Evolutionary conservation across 2,888 invertebrate species (phyloP).

Genomic region (Ariolimax columbianus): DNA sequence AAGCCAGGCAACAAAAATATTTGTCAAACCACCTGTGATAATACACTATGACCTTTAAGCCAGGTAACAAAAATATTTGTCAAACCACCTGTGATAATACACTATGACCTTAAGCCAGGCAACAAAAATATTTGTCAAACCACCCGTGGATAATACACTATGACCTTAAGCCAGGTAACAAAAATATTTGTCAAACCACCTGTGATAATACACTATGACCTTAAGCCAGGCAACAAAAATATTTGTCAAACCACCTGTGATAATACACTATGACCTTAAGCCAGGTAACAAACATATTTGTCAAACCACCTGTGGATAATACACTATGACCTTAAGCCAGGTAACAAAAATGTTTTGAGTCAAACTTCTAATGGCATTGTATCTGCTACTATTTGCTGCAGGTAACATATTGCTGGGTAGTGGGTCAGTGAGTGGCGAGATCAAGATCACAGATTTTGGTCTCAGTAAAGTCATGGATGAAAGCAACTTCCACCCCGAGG

Average conservation of each 20-base stretch:
- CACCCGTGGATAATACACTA: constrained; percentile 99
- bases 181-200: not conserved
- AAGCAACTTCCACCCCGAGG: constrained; percentile 97
- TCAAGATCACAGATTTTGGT: constrained; percentile 99
- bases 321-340: constrained; percentile 99
- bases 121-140: constrained; percentile 82
- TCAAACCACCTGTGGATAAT: constrained; percentile 81
- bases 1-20: constrained; percentile 88
- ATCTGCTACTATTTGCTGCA: constrained; percentile 53
- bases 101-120: too few relatives aligned
- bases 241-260: constrained; percentile 92
- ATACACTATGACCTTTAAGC: constrained; percentile 99
- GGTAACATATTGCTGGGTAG: constrained; percentile 97
- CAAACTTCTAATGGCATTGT: not conserved
- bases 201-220: too few relatives aligned
- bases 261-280: constrained; percentile 99
- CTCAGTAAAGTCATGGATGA: constrained; percentile 99
- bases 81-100: too few relatives aligned
- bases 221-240: too few relatives aligned
- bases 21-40: constrained; percentile 77
- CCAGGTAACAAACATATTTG: constrained; percentile 84
- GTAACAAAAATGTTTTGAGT: constrained; percentile 78
- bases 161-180: constrained; percentile 96
- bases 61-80: constrained; percentile 82
- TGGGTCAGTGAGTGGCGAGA: constrained; percentile 98